Evolutionary conservation across 1,140 invertebrate genomes (phyloP), one percentile per base, ranked within the genome.

Genomic region (Chelonus insularis): DNA sequence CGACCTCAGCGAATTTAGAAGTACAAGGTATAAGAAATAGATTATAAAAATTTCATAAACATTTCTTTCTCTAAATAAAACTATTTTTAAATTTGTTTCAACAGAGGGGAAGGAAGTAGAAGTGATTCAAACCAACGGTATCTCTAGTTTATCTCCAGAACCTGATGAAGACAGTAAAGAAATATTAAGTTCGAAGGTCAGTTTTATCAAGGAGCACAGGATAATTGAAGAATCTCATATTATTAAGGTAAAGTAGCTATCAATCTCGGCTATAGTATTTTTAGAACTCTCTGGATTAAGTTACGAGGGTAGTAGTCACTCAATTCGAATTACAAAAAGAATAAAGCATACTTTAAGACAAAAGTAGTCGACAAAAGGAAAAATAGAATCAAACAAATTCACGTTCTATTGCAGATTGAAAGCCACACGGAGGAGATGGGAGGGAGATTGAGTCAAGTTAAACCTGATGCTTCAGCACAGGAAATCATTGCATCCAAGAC

Each of bases 381-480:
- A 14, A 51, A 16, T 34, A 34, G 4, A 55, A 55, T 34, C 12
- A 16, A 25, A 16, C 12, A 21, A 18, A 20, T 23, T 52, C 37
- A 66, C 66, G 62, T 68, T 56, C 64, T 12, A 71, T 78, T 80
- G 71, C 78, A 87, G 85, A 82, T 88, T 71, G 82, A 85, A 64
- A 81, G 80, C 60, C 85, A 88, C 70, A 82, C 78, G 61, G 82
- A 83, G 51, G 84, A 82, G 70, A 85, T 86, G 52, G 83, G 80
- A 58, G 82, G 83, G 50, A 85, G 81, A 69, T 84, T 85, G 47
- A 88, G 86, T 52, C 79, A 94, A 61, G 81, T 84, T 67, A 86
- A 91, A 55, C 75, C 84, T 37, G 87, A 91, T 79, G 89, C 87
- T 11, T 87, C 86, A 72, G 85, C 87, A 18, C 88, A 89, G 76